phyloP scores from a whole-genome alignment of 2,888 invertebrate species.

The Coleophora deauratella region DNA sequence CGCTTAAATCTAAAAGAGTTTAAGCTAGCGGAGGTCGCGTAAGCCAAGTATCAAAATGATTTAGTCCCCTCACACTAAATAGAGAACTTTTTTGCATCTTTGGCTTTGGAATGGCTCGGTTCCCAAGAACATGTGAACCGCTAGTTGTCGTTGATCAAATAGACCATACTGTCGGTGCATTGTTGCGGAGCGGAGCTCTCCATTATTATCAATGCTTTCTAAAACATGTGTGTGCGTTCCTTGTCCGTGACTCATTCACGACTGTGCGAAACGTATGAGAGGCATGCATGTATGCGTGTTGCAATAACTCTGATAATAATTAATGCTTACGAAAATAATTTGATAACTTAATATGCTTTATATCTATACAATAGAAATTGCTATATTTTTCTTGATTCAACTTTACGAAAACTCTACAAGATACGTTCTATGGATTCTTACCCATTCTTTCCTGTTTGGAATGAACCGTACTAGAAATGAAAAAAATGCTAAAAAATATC shows the following conservation, averaged over 20 bases:
- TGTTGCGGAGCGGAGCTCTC: slow-evolving; percentile 43
- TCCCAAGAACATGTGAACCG: slow-evolving; percentile 71
- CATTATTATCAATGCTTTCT: slow-evolving; percentile 53
- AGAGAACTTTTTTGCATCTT: slow-evolving; percentile 66
- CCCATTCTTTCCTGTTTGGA: too few species aligned
- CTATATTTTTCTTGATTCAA: too few species aligned
- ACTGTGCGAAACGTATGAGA: slow-evolving; percentile 23
- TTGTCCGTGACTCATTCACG: slow-evolving; percentile 39
- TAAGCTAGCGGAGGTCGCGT: too few species aligned
- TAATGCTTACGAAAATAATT: too few species aligned
- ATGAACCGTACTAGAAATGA: too few species aligned
- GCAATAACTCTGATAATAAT: too few species aligned
- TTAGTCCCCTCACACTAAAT: slow-evolving; percentile 25
- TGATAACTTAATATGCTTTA: too few species aligned
- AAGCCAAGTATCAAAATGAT: slow-evolving; percentile 36
- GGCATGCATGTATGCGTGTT: slow-evolving; percentile 17
- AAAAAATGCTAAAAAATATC: too few species aligned
- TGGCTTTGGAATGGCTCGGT: slow-evolving; percentile 45
- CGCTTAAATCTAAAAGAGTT: too few species aligned
- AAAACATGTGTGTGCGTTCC: slow-evolving; percentile 41
- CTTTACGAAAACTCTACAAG: too few species aligned
- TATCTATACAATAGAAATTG: too few species aligned
- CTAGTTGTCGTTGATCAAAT: slow-evolving; percentile 69
- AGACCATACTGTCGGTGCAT: slow-evolving; percentile 66
- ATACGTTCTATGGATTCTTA: too few species aligned